These are phyloP conservation scores for Zaprionus gabonicus DNA, from an alignment of 1,140 invertebrate species.

Conservation along the genomic window DNA sequence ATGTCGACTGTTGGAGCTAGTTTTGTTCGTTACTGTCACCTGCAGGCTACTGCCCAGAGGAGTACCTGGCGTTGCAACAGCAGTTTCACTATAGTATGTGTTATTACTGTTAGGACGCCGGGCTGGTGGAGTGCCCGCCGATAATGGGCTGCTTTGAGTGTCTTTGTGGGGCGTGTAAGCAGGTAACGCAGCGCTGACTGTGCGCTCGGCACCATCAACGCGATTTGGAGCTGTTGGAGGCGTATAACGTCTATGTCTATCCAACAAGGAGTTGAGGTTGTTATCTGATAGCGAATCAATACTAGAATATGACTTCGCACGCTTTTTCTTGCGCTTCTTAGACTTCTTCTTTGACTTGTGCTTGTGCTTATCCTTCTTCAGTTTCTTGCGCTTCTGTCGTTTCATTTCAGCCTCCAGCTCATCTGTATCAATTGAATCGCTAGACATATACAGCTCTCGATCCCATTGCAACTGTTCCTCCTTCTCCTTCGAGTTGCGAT, in stretches of 20 bases:
- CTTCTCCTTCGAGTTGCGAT: constrained; percentile 63
- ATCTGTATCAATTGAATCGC: constrained; percentile 77
- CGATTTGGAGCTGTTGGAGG: constrained; percentile 66
- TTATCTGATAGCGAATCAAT: constrained; percentile 87
- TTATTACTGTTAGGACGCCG: constrained; percentile 66
- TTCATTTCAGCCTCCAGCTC: constrained; percentile 81
- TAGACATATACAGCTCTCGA: constrained; percentile 64
- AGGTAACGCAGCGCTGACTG: constrained; percentile 83
- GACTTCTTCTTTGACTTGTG: constrained; percentile 89
- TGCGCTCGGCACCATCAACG: constrained; percentile 84
- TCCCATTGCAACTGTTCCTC: constrained; percentile 60
- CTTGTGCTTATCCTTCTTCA: constrained; percentile 86
- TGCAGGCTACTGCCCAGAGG: constrained; percentile 61
- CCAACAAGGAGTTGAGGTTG: constrained; percentile 84
- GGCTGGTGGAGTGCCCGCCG: constrained; percentile 86
- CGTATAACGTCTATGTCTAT: constrained; percentile 80
- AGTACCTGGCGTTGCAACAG: constrained; percentile 35
- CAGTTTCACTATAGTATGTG: constrained; percentile 49
- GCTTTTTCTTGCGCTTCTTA: constrained; percentile 88
- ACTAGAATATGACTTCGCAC: constrained; percentile 88
- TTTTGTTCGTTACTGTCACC: constrained; percentile 76
- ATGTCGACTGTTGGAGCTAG: constrained; percentile 58
- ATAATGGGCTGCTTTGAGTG: constrained; percentile 86
- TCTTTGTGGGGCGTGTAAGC: constrained; percentile 69
- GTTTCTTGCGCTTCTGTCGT: constrained; percentile 86